Evolutionary conservation across 2,888 invertebrate species (phyloP), one percentile per base, ranked within the genome.

Genomic region (Phorcus lineatus): DNA sequence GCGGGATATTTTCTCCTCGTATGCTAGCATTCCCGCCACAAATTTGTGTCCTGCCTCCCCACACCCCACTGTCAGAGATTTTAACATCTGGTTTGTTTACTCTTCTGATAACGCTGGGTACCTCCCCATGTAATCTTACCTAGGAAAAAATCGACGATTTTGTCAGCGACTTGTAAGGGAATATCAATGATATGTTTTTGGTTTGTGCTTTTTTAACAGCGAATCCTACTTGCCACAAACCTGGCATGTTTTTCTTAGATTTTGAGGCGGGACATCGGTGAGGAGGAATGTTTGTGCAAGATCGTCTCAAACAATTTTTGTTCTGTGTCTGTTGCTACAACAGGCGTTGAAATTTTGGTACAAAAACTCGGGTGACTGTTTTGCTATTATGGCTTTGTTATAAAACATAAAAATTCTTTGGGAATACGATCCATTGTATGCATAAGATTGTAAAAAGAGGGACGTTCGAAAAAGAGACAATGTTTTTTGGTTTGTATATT

Each of bases 211-310:
- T 62, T 62, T 28, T 3, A 62, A 62, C 28, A 24, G 16, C 62
- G 24, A 62, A 13, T 47, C 24, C 62, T 62, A 24, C 22, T 62
- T 62, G 62, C 62, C 24, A 24, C 24, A 16, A 28, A 62, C 17
- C 16, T 62, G 62, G 62, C 62, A 62, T 62, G 62, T 62, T 62
- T 28, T 62, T 62, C 22, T 62, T 62, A 28, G 62, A 62, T 62
- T 62, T 28, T 62, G 16, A 28, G 28, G 28, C 28, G 28, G 24
- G 24, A 62, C 28, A 62, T 62, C 62, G 28, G 24, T 62, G 4
- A 28, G 24, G 24, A 22, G 17, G 24, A 28, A 28, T 62, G 62
- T 62, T 62, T 62, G 11, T 62, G 22, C 62, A 28, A 62, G 62
- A 62, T 28, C 62, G 24, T 62, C 62, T 62, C 2, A 62, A 62